phyloP scores from a whole-genome alignment of 2,797 vertebrate genomes.

The Brachyrhaphis roseni region DNA sequence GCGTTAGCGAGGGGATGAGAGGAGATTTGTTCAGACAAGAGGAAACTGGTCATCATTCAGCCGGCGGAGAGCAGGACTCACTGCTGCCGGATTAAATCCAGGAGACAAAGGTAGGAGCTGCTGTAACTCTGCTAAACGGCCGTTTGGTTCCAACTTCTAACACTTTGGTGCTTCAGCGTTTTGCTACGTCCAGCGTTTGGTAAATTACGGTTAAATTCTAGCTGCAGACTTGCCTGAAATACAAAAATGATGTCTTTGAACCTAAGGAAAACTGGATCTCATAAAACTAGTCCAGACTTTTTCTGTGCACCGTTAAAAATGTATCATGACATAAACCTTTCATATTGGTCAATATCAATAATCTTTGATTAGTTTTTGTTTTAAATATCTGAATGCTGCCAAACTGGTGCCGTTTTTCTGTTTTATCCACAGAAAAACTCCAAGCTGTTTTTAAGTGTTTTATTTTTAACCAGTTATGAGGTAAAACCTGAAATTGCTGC shows the following conservation, averaged over 20 bases:
- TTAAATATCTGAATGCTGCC: no score
- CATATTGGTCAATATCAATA: no score
- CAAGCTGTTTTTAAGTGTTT: no score
- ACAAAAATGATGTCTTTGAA: not conserved
- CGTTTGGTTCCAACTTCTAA: not conserved
- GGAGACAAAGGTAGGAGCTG: constrained; percentile 59
- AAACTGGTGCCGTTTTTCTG: no score
- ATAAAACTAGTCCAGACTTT: not conserved
- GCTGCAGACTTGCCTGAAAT: not conserved
- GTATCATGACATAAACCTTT: no score
- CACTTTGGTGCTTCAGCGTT: not conserved
- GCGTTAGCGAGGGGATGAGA: constrained; percentile 63
- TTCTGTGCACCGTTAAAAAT: not conserved
- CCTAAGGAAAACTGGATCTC: constrained; percentile 7
- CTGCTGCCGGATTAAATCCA: constrained; percentile 51
- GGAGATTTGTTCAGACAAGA: constrained; percentile 62
- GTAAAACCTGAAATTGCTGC: no score
- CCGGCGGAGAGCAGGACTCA: constrained; percentile 41
- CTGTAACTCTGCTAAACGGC: not conserved
- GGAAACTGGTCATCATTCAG: constrained; percentile 54
- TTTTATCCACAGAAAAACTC: no score
- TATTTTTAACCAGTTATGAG: no score
- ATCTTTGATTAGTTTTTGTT: no score
- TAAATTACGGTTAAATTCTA: not conserved
- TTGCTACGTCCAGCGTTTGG: not conserved